A percentile compares a stretch with the other conserved stretches of the same genome.
Conservation (phyloP, 2,113 vertebrate species). For the Cebidichthys violaceus region DNA sequence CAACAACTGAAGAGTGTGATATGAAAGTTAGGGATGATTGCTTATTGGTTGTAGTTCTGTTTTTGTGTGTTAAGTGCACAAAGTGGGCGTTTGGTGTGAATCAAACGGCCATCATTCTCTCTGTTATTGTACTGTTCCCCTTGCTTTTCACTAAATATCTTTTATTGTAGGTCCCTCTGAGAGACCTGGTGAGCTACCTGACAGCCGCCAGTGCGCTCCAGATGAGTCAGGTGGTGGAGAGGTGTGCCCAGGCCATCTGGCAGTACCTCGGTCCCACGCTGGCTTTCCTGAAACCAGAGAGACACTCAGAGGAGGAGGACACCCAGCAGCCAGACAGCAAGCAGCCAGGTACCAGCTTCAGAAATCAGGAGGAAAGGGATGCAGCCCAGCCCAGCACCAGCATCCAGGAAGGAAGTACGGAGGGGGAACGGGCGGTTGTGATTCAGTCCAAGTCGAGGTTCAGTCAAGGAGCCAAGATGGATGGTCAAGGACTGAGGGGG, state of each 20-base stretch:
- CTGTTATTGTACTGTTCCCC: neutral
- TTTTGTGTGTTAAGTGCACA: slow-evolving; percentile 3
- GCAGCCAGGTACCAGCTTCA: neutral
- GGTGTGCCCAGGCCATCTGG: slow-evolving; percentile 74
- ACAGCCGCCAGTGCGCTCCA: slow-evolving; percentile 79
- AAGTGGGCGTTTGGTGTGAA: neutral
- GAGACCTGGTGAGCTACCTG: slow-evolving; percentile 78
- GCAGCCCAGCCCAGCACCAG: neutral
- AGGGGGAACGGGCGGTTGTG: neutral
- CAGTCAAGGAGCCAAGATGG: neutral
- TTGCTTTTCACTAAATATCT: neutral
- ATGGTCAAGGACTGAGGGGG: neutral
- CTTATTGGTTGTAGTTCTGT: neutral
- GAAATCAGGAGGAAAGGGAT: slow-evolving; percentile 41
- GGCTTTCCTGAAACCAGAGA: slow-evolving; percentile 39
- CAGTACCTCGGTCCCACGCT: slow-evolving; percentile 68
- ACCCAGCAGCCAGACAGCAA: slow-evolving; percentile 10
- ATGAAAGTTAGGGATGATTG: neutral
- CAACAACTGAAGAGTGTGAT: neutral
- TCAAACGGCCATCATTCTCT: no score
- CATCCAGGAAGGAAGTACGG: neutral
- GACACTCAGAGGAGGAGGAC: slow-evolving; percentile 8
- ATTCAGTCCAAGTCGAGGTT: neutral
- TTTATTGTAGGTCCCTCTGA: slow-evolving; percentile 66
- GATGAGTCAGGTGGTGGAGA: slow-evolving; percentile 81